Evolutionary conservation across 2,888 invertebrate species (phyloP), one percentile per base, ranked within the genome.

Genomic region (Pollenia labialis): DNA sequence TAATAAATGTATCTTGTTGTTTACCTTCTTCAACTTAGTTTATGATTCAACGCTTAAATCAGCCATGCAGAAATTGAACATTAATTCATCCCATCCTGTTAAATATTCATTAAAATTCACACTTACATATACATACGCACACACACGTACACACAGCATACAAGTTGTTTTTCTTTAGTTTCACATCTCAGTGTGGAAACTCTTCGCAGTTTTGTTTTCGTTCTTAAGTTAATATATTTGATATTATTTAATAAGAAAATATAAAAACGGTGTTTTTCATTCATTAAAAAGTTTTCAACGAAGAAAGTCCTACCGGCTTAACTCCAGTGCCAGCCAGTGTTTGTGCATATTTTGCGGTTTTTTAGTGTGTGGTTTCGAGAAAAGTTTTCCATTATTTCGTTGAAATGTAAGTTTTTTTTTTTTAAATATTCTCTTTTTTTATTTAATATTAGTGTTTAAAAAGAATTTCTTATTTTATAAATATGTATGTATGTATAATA

Each of bases 31-130:
- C 56, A 56, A 18, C n/a, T 46, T 80, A 52, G 71, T 40, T 75
- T 58, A 83, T 75, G 50, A 58, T 52, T 79, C 54, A 71, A 66
- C 56, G 64, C 71, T 76, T 18, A 81, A 83, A 81, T 66, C 80
- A 76, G 71, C 83, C 79, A 79, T 72, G 86, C 46, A 66, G 64
- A 81, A 87, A 74, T 46, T 75, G 46, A 52, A 83, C 71, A 32
- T 32, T 32, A 0, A 32, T 32, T 32, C 32, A 81, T 66, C 18
- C 23, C 75, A 48, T 81, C 81, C 58, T 72, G 52, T 80, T 64
- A 81, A 64, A 79, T 81, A 83, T 58, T 69, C 68, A 79, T 85
- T 62, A 69, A 75, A 80, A 68, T 44, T 44, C 42, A n/a, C 12
- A 72, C 46, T 23, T 6, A n/a, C 32, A 56, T 56, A 40, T 18